phyloP scores from a whole-genome alignment of 2,797 vertebrate species.

The Chaetophractus vellerosus region DNA sequence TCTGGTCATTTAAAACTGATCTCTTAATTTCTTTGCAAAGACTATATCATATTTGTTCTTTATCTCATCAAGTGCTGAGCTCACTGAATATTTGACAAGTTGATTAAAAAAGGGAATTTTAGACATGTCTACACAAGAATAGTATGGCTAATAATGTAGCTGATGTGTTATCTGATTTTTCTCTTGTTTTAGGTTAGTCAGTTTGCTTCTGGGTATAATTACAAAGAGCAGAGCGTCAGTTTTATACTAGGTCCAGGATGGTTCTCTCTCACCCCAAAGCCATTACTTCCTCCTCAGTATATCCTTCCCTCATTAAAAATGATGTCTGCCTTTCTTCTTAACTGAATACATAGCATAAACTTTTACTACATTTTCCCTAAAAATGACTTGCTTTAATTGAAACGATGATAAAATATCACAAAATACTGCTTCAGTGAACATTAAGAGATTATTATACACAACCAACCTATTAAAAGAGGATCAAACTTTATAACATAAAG shows the following conservation, averaged over 20 bases:
- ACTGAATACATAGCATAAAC: background rate
- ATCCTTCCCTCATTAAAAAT: slow-evolving; percentile 56
- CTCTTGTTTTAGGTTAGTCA: background rate
- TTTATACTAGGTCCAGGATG: background rate
- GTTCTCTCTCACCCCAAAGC: background rate
- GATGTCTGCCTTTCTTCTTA: slow-evolving; percentile 24
- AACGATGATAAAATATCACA: slow-evolving; percentile 58
- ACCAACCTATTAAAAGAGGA: slow-evolving; percentile 51
- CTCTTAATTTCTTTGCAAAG: slow-evolving; percentile 51
- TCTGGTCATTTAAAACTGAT: slow-evolving; percentile 22
- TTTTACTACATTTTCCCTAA: slow-evolving; percentile 40
- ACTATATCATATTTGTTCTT: background rate
- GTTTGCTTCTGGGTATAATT: background rate
- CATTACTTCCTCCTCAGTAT: slow-evolving; percentile 47
- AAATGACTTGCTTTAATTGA: slow-evolving; percentile 68
- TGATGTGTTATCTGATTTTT: background rate
- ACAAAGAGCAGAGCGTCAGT: background rate
- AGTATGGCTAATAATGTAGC: background rate
- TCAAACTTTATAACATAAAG: slow-evolving; percentile 69
- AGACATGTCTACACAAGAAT: background rate
- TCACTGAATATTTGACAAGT: background rate
- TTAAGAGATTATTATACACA: slow-evolving; percentile 36
- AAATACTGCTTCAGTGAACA: slow-evolving; percentile 56
- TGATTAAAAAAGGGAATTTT: slow-evolving; percentile 19
- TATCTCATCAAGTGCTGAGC: background rate